Evolutionary conservation across 2,113 vertebrate genomes (phyloP).

Genomic region (Scophthalmus maximus): DNA sequence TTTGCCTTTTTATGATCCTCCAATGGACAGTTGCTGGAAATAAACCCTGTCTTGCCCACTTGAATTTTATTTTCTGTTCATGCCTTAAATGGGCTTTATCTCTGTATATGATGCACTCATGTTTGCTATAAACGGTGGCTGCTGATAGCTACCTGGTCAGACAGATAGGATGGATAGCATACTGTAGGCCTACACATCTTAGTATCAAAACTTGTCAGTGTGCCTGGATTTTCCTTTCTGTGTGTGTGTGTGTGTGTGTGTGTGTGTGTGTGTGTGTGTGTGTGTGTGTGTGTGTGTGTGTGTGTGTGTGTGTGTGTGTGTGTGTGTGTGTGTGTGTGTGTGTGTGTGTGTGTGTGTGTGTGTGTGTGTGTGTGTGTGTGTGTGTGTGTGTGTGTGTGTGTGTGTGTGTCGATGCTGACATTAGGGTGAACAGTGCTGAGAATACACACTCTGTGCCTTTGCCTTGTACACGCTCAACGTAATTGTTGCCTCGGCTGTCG

Average conservation of each 20-base stretch:
- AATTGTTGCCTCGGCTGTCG: constrained; percentile 56
- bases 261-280: no score
- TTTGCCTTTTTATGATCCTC: no score
- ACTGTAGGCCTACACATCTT: not conserved
- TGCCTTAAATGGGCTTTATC: not conserved
- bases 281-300: not conserved
- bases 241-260: no score
- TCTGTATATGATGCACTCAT: not conserved
- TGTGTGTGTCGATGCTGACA: constrained; percentile 20
- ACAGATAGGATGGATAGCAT: not conserved
- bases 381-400: no score
- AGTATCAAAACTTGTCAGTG: constrained; percentile 7
- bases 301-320: no score
- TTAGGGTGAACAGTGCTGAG: constrained; percentile 19
- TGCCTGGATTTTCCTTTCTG: not conserved
- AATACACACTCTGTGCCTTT: constrained; percentile 19
- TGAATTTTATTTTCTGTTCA: not conserved
- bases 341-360: no score
- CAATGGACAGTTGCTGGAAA: not conserved
- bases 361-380: no score
- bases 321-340: no score
- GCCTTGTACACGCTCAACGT: constrained; percentile 20
- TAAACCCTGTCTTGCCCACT: not conserved
- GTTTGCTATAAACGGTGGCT: not conserved
- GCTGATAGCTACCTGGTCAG: constrained; percentile 11